Conservation (phyloP, 2,888 invertebrate genomes). For the Trichacis sp. region DNA sequence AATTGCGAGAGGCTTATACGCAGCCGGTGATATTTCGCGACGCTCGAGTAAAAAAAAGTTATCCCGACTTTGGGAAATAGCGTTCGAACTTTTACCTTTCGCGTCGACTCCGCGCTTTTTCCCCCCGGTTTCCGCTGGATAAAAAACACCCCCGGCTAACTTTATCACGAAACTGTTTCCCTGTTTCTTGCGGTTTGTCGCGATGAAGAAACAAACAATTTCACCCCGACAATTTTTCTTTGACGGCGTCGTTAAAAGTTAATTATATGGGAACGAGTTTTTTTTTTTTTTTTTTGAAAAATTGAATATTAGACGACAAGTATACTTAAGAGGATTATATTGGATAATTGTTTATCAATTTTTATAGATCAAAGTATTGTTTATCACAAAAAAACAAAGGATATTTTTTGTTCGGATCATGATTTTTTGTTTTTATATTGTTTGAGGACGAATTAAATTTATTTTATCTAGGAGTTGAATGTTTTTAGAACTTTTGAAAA, state of each 20-base stretch:
- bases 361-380: too few relatives aligned
- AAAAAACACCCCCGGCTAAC: slow-evolving; percentile 9
- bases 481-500: too few relatives aligned
- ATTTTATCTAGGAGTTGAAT: too few relatives aligned
- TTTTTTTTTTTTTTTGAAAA: too few relatives aligned
- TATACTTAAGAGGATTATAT: too few relatives aligned
- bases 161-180: slow-evolving; percentile 7
- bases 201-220: slow-evolving; percentile 6
- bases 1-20: slow-evolving; percentile 12
- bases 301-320: too few relatives aligned
- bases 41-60: slow-evolving; percentile 13
- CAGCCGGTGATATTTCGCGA: slow-evolving; percentile 1
- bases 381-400: too few relatives aligned
- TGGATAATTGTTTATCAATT: too few relatives aligned
- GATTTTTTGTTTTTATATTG: too few relatives aligned
- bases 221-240: slow-evolving; percentile 7
- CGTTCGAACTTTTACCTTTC: slow-evolving; percentile 14
- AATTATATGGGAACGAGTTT: slow-evolving; percentile 9
- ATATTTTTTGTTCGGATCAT: too few relatives aligned
- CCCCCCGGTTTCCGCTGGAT: background rate
- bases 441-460: too few relatives aligned
- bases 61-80: slow-evolving; percentile 9
- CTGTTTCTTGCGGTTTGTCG: slow-evolving; percentile 3
- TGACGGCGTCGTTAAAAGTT: slow-evolving; percentile 18
- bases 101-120: slow-evolving; percentile 13